Percentiles rank a stretch among this genome's conserved stretches.
These are phyloP conservation scores for Alviniconcha strummeri DNA, from an alignment of 2,888 invertebrate species.

Conservation along the genomic window DNA sequence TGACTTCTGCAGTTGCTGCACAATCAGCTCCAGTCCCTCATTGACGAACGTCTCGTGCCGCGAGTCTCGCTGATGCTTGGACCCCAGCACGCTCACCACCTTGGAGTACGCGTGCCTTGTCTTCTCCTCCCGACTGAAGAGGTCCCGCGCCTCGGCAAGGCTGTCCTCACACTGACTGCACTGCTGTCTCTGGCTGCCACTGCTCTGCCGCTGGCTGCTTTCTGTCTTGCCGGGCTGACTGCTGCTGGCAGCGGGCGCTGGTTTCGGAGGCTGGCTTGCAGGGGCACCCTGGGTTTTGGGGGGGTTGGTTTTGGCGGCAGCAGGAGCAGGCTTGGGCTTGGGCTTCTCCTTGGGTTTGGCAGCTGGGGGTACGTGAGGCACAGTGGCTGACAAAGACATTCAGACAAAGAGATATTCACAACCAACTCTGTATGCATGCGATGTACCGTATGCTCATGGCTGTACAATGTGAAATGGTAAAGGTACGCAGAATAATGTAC, in stretches of 20 bases:
- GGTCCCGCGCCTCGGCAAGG: constrained; percentile 3
- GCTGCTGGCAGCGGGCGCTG: no score
- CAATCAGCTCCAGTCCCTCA: constrained; percentile 30
- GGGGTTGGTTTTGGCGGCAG: not conserved
- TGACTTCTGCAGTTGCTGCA: constrained; percentile 29
- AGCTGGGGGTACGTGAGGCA: constrained; percentile 8
- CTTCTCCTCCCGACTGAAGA: constrained; percentile 10
- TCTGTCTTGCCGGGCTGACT: no score
- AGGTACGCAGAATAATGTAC: no score
- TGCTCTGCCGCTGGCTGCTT: no score
- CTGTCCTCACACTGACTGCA: constrained; percentile 33
- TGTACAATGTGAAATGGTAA: no score
- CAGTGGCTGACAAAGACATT: no score
- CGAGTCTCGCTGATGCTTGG: constrained; percentile 30
- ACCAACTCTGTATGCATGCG: no score
- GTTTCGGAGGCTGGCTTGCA: not conserved
- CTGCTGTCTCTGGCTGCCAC: not conserved
- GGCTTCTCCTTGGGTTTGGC: not conserved
- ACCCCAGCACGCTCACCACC: constrained; percentile 28
- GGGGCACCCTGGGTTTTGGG: not conserved
- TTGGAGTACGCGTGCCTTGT: constrained; percentile 15
- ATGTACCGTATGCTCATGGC: no score
- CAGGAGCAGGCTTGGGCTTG: not conserved
- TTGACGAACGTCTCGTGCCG: constrained; percentile 28
- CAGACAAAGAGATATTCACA: no score